Base-by-base conservation (phyloP, 2,888 invertebrate genomes). In the Cremastinae sp. region DNA sequence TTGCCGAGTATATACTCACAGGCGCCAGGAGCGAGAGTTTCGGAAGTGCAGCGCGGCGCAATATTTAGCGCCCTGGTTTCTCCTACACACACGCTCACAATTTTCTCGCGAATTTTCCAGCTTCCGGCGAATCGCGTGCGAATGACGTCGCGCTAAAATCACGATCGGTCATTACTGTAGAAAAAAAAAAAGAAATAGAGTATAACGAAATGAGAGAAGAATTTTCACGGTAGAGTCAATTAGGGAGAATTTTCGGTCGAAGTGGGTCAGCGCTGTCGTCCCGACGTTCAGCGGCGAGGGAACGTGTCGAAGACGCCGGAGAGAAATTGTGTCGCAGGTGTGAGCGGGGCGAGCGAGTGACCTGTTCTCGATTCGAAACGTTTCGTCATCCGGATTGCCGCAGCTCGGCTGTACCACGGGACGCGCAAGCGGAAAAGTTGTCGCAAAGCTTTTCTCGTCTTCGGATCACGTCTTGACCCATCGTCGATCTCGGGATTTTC, bases 401-500 rank as follows among this genome's bases (percentile, higher is more conserved):
- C 84, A 78, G 83, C 79, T 8, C 16, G 9, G 78, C 79, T 79
- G 64, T 75, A 78, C 72, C 45, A 45, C 69, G 83, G 83, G 81
- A 81, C 79, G 22, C 28, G 51, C 49, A 12, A 80, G 77, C 79
- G 80, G 82, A 82, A 84, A 64, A 83, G 88, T 84, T 87, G 88
- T 87, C 88, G 88, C 87, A 88, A 18, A 53, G 84, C 85, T 81
- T 85, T 87, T 87, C 86, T 80, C 69, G 83, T 66, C 79, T 87
- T 84, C 88, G 81, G 85, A 85, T 87, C 88, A 89, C 88, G 88
- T 88, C 86, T 87, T 85, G 86, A 87, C 88, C 87, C 83, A 80
- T 71, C 71, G 68, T 62, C 75, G 54, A 62, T 72, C 65, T 70
- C 76, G 47, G 56, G 66, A 66, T 61, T 47, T 75, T 78, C 28